A percentile compares a stretch with the other conserved stretches of the same genome.
Conservation (phyloP, 2,888 invertebrate genomes). For the Latheticus oryzae region DNA sequence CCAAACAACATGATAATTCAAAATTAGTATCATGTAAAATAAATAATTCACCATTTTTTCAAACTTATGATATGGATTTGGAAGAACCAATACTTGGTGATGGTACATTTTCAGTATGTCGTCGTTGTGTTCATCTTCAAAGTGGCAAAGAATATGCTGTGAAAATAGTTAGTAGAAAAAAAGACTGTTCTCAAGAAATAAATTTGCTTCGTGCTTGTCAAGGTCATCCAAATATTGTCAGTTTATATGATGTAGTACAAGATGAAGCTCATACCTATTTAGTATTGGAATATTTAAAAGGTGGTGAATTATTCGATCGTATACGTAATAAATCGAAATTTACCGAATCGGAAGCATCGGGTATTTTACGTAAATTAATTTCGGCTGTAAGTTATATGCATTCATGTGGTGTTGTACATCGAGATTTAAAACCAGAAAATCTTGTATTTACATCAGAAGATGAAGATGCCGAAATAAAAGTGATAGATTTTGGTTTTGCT, state of each 20-base stretch:
- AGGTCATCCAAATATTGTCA: conserved; percentile 89
- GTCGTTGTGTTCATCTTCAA: conserved; percentile 78
- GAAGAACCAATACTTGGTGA: conserved; percentile 82
- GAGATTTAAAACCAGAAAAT: conserved; percentile 95
- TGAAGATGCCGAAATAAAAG: conserved; percentile 75
- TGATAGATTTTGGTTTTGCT: conserved; percentile 98
- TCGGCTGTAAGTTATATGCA: conserved; percentile 90
- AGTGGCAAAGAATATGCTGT: conserved; percentile 83
- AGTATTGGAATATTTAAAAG: conserved; percentile 85
- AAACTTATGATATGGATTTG: conserved; percentile 81
- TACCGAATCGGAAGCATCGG: conserved; percentile 82
- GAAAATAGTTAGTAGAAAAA: conserved; percentile 81
- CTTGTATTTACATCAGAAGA: conserved; percentile 74
- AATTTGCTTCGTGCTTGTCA: conserved; percentile 85
- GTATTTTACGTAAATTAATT: conserved; percentile 84
- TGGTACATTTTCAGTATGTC: conserved; percentile 90
- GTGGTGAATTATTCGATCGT: conserved; percentile 82
- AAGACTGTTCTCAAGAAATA: conserved; percentile 80
- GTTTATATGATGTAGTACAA: conserved; percentile 83
- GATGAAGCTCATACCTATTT: conserved; percentile 89
- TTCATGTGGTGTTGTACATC: conserved; percentile 84
- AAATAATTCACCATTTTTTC: conserved; percentile 84
- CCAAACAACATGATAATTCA: conserved; percentile 64
- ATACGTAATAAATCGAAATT: conserved; percentile 76
- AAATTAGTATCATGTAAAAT: conserved; percentile 57